Evolutionary conservation across 2,113 vertebrate species (phyloP), one percentile per base, ranked within the genome.

Genomic region (Morone chrysops): DNA sequence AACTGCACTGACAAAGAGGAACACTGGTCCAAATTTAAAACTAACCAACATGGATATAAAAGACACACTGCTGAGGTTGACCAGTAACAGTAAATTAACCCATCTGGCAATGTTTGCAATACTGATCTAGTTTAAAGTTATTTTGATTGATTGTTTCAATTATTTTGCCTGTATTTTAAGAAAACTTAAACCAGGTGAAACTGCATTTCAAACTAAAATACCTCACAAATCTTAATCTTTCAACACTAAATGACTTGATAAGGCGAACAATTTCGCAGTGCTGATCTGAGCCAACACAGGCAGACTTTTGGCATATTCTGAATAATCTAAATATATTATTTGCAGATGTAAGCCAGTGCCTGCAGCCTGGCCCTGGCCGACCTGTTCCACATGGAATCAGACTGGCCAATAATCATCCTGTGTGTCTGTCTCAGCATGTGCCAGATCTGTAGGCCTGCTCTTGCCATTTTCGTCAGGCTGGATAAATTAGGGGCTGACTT

Each of bases 401-500:
- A 73, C 76, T n/a, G 72, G 62, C 47, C 56, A 90, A 41, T 84
- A 68, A 87, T 88, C 82, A 18, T 38, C 47, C 75, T 63, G 20
- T 48, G 45, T 86, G 80, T 66, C 80, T 70, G 85, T 60, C 82
- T 88, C 60, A 66, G 70, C 67, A 48, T 5, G 25, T 70, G 82
- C 84, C 87, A 85, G 63, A 11, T 81, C 69, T 85, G 31, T 12
- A 66, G 61, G 73, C 59, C 75, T 87, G 79, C 20, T 80, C 50
- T 56, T 75, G 73, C 75, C 62, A 70, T 92, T 91, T 80, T 81
- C 38, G 71, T 77, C 50, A 62, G 68, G 75, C 57, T 50, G 67
- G 81, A 81, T 93, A 90, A 92, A 91, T 87, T 72, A 66, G 62
- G 70, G 89, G 12, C 69, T 87, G 85, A 90, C 84, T 87, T 91